Evolutionary conservation across 2,888 invertebrate species (phyloP), one percentile per base, ranked within the genome.

Genomic region (Lasiommata megera): DNA sequence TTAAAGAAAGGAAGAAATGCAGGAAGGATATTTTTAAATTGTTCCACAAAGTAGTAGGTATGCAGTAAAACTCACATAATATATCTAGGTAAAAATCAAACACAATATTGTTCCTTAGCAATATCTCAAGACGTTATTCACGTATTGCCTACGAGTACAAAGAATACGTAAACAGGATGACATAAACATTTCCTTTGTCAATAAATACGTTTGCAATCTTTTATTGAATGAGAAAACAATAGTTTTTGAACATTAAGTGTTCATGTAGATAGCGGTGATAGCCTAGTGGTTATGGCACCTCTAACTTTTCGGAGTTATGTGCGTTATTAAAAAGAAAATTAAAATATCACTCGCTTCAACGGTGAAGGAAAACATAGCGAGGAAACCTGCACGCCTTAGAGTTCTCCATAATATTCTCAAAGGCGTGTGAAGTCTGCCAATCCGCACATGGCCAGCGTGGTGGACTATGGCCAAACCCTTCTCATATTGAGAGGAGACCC

Each of bases 171-270:
- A 48, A 14, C 48, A 48, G 36, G 31, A 31, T 17, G 46, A 46
- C 46, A 46, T 46, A 37, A 37, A 37, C 23, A 23, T 48, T 48
- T 48, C 48, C 48, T 48, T 48, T 48, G 48, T 48, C 37, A 12
- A 48, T 37, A 23, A 48, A 48, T 48, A 48, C 14, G 48, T 37
- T 48, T 48, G 36, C 23, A 48, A 23, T 18, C n/a, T 34, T 36
- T 48, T 36, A 48, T 37, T 23, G 46, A 46, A 46, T 46, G 16
- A 23, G 48, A 48, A n/a, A 36, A 48, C 48, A 48, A 48, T 48
- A 36, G 36, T 37, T 37, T 48, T 48, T 37, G 36, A 48, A 48
- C 48, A 47, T 44, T 44, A 44, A 12, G 14, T 44, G 44, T 28
- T 44, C 28, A 12, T 12, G 12, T 28, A 34, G 11, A 34, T 34